Conservation (phyloP, 2,113 vertebrate genomes). For the Psilopsiagon aymara region DNA sequence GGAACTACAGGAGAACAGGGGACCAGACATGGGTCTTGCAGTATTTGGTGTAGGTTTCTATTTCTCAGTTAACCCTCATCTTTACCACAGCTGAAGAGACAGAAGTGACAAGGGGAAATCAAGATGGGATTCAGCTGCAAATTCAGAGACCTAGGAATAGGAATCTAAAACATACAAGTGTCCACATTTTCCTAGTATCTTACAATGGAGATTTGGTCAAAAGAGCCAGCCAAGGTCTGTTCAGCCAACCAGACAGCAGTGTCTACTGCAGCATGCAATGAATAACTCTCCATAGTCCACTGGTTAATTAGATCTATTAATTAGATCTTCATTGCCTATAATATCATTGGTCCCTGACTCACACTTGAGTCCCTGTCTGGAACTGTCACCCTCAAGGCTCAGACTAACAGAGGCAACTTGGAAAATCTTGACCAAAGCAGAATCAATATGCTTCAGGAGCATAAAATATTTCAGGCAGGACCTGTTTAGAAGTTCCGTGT, state of each 20-base stretch:
- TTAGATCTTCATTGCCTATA: background rate
- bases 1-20: background rate
- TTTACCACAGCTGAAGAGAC: background rate
- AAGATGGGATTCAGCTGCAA: background rate
- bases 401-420: background rate
- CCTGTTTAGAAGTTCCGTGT: background rate
- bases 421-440: background rate
- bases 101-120: background rate
- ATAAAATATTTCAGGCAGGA: background rate
- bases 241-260: background rate
- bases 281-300: background rate
- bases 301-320: background rate
- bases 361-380: background rate
- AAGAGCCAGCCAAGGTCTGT: background rate
- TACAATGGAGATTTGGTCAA: background rate
- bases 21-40: background rate
- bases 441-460: background rate
- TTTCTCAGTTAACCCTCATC: background rate
- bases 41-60: background rate
- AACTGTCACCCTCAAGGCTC: background rate
- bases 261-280: background rate
- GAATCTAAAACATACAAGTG: background rate
- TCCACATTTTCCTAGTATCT: background rate
- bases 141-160: background rate
- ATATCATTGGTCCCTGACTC: background rate